Evolutionary conservation across 2,113 vertebrate genomes (phyloP).

Genomic region (Vombatus ursinus): DNA sequence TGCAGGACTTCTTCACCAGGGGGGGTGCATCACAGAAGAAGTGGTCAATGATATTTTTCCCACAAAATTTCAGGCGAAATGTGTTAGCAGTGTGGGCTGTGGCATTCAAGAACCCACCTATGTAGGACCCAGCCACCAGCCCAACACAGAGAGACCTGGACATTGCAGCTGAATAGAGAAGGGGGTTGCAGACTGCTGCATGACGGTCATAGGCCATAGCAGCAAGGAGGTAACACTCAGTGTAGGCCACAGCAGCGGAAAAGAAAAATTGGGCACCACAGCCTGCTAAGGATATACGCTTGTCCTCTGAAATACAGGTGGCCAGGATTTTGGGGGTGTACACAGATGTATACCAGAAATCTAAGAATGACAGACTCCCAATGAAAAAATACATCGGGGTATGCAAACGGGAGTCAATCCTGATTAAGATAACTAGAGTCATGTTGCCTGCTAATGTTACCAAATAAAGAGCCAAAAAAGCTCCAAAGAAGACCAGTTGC

Average conservation of each 20-base stretch:
- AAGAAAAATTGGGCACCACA: conserved; percentile 71
- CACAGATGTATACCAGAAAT: conserved; percentile 74
- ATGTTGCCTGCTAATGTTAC: conserved; percentile 60
- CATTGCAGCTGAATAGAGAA: conserved; percentile 62
- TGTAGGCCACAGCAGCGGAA: conserved; percentile 54
- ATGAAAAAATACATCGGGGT: conserved; percentile 75
- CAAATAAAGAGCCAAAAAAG: conserved; percentile 61
- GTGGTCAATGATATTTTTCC: conserved; percentile 64
- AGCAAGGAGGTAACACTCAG: conserved; percentile 64
- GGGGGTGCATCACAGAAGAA: conserved; percentile 72
- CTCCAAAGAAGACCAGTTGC: conserved; percentile 57
- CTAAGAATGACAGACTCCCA: conserved; percentile 67
- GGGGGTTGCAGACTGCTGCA: conserved; percentile 43
- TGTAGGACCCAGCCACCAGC: conserved; percentile 56
- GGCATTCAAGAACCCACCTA: conserved; percentile 55
- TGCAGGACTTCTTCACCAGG: conserved; percentile 71
- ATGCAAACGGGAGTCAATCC: conserved; percentile 37
- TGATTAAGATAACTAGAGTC: conserved; percentile 60
- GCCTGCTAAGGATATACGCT: conserved; percentile 59
- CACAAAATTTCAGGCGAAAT: conserved; percentile 67
- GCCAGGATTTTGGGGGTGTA: conserved; percentile 69
- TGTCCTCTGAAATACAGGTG: conserved; percentile 61
- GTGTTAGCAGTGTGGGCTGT: conserved; percentile 60
- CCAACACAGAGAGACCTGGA: conserved; percentile 51
- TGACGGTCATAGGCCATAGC: conserved; percentile 62